phyloP scores from a whole-genome alignment of 2,113 vertebrate genomes.

The Anoura caudifer region DNA sequence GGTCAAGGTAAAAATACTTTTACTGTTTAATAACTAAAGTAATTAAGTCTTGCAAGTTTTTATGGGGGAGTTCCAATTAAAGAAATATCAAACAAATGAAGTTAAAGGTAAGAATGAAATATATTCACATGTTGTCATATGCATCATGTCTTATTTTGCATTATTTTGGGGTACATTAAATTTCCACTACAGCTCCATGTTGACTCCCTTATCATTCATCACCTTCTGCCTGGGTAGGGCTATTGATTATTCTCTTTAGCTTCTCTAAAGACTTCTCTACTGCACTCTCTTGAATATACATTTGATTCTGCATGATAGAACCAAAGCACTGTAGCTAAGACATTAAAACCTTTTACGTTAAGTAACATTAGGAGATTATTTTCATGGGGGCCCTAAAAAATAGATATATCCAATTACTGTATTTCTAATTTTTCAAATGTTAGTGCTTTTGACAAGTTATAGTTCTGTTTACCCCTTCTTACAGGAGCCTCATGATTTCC shows the following conservation, averaged over 20 bases:
- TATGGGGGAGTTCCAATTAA: neutral
- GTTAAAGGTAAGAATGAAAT: neutral
- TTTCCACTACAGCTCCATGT: neutral
- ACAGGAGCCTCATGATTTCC: slow-evolving; percentile 11
- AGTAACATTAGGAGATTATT: slow-evolving; percentile 54
- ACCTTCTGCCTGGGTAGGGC: neutral
- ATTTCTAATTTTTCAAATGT: slow-evolving; percentile 64
- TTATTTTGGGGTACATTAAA: neutral
- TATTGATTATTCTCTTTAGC: neutral
- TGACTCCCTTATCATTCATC: neutral
- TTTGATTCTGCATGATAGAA: neutral
- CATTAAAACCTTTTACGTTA: slow-evolving; percentile 28
- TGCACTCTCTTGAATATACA: neutral
- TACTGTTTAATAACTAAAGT: neutral
- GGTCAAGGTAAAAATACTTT: neutral
- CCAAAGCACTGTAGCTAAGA: neutral
- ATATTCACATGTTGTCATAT: neutral
- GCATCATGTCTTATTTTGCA: neutral
- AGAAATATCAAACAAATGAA: neutral
- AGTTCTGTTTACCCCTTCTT: slow-evolving; percentile 41
- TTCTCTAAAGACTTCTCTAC: neutral
- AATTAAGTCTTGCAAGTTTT: neutral
- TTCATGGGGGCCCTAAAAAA: slow-evolving; percentile 47
- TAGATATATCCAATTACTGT: slow-evolving; percentile 55
- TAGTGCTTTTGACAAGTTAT: slow-evolving; percentile 43